Conservation (phyloP, 2,797 vertebrate genomes). For the Ptychobarbus kaznakovi region DNA sequence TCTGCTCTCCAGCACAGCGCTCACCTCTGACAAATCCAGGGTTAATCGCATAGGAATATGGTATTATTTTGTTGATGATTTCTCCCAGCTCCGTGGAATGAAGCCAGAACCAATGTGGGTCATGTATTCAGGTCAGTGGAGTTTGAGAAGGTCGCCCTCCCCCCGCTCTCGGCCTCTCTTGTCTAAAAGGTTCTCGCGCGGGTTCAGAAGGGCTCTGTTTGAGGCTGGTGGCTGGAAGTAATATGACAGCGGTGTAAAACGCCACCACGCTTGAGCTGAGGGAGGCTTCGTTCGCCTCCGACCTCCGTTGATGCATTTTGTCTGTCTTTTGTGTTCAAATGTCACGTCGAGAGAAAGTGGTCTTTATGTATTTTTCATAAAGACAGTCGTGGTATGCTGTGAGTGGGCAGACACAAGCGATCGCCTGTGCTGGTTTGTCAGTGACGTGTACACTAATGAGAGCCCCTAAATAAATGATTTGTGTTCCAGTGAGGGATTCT, state of each 20-base stretch:
- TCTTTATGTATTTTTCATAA: conserved; percentile 59
- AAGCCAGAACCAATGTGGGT: conserved; percentile 57
- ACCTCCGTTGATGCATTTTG: conserved; percentile 20
- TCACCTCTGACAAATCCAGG: conserved; percentile 45
- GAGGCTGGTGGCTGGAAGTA: conserved; percentile 63
- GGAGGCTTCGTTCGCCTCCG: conserved; percentile 31
- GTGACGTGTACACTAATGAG: conserved; percentile 19
- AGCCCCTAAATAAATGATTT: conserved; percentile 55
- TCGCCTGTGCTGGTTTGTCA: conserved; percentile 16
- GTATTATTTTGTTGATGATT: conserved; percentile 55
- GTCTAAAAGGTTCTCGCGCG: conserved; percentile 28
- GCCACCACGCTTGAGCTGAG: conserved; percentile 34
- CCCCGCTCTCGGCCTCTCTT: conserved; percentile 27
- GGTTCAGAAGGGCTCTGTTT: conserved; percentile 54
- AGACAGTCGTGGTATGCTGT: conserved; percentile 42
- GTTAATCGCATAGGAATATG: conserved; percentile 48
- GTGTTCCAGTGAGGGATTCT: conserved; percentile 52
- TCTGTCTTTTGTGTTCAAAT: conserved; percentile 48
- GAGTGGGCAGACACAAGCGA: conserved; percentile 52
- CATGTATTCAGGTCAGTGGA: conserved; percentile 63
- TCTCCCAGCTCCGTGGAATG: conserved; percentile 28
- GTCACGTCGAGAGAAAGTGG: conserved; percentile 50
- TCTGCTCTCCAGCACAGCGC: neutral
- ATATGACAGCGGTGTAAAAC: conserved; percentile 45
- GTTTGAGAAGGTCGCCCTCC: conserved; percentile 52